phyloP scores from a whole-genome alignment of 2,888 invertebrate species.

The Andrena trimmerana region DNA sequence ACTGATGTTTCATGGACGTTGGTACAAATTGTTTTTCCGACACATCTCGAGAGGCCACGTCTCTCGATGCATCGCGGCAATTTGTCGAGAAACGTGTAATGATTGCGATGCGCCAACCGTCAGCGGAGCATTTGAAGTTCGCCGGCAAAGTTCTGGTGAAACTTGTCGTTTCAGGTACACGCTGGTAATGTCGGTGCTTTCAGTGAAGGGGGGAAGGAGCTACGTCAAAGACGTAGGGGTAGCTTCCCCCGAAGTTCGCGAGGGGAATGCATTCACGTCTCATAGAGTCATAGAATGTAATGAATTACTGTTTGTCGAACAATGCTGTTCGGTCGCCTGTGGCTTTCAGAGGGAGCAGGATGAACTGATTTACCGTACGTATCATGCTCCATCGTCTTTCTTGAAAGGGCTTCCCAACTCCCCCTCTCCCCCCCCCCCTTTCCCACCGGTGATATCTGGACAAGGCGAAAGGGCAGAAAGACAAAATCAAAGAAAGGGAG shows the following conservation, averaged over 20 bases:
- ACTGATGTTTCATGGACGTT: conserved; percentile 55
- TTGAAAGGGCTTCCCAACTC: neutral
- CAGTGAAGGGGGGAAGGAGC: conserved; percentile 41
- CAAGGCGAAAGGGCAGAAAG: conserved; percentile 16
- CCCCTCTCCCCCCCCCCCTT: neutral
- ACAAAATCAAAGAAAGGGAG: conserved; percentile 20
- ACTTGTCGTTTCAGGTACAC: conserved; percentile 40
- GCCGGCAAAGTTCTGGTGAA: conserved; percentile 67
- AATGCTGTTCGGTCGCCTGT: conserved; percentile 72
- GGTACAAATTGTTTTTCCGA: conserved; percentile 43
- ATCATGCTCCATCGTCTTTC: conserved; percentile 57
- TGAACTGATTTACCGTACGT: conserved; percentile 76
- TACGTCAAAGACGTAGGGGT: conserved; percentile 60
- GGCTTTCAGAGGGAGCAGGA: conserved; percentile 69
- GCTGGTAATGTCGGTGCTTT: conserved; percentile 48
- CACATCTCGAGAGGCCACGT: conserved; percentile 44
- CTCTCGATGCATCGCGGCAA: conserved; percentile 57
- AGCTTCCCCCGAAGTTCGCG: conserved; percentile 60
- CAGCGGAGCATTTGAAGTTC: conserved; percentile 71
- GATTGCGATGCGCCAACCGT: conserved; percentile 71
- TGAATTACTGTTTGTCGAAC: conserved; percentile 81
- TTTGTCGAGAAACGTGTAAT: conserved; percentile 70
- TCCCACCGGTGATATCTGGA: neutral
- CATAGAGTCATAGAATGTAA: conserved; percentile 77
- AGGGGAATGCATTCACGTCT: conserved; percentile 73